These are phyloP conservation scores for Anadara kagoshimensis DNA, from an alignment of 1,140 invertebrate species.

Conservation along the genomic window DNA sequence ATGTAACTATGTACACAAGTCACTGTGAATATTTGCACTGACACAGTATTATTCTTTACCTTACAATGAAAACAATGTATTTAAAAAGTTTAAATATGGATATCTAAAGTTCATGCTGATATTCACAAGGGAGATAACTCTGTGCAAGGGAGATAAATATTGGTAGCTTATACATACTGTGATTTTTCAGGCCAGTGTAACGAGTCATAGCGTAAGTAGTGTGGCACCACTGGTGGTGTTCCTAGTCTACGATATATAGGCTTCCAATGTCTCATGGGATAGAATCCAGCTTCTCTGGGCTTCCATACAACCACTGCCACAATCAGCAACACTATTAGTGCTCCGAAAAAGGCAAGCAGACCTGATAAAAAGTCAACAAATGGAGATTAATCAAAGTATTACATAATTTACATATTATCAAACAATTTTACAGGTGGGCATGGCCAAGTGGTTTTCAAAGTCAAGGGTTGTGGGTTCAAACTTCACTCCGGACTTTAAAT, in stretches of 20 bases:
- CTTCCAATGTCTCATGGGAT: slow-evolving; percentile 72
- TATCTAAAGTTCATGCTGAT: too few relatives aligned
- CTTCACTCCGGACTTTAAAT: too few relatives aligned
- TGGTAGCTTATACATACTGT: slow-evolving; percentile 32
- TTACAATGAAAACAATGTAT: too few relatives aligned
- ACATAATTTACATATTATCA: too few relatives aligned
- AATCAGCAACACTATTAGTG: slow-evolving; percentile 57
- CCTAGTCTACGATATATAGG: slow-evolving; percentile 67
- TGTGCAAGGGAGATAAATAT: slow-evolving; percentile 4
- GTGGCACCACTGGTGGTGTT: slow-evolving; percentile 62
- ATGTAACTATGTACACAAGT: too few relatives aligned
- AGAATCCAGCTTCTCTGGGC: slow-evolving; percentile 66
- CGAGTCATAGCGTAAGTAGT: slow-evolving; percentile 63
- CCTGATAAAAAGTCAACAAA: slow-evolving; percentile 48
- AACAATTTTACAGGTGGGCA: too few relatives aligned
- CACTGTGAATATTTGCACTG: too few relatives aligned
- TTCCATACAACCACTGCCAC: slow-evolving; percentile 69
- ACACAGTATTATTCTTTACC: too few relatives aligned
- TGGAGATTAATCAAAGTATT: neutral
- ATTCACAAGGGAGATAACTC: neutral
- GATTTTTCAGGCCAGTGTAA: slow-evolving; percentile 64
- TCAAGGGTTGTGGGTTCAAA: too few relatives aligned
- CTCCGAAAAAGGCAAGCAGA: slow-evolving; percentile 64
- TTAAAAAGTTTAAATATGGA: too few relatives aligned
- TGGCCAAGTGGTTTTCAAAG: too few relatives aligned